Percentiles rank a stretch among this genome's conserved stretches.
Evolutionary conservation across 2,797 vertebrate genomes (phyloP).

Genomic region (Furcifer pardalis): DNA sequence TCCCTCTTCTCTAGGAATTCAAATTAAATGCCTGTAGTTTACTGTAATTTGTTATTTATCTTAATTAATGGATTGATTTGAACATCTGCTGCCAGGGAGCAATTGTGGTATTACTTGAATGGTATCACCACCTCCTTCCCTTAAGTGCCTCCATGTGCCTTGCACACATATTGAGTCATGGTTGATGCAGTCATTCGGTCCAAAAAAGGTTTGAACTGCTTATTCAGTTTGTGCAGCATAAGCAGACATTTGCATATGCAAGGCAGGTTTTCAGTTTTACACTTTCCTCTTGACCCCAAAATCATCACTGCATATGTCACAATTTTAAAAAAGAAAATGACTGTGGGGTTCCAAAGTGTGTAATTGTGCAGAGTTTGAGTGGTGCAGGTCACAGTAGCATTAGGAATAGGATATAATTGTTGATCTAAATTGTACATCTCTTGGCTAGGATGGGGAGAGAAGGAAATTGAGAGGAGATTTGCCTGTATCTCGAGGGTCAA

Average conservation of each 20-base stretch:
- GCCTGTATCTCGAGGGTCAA: too few relatives aligned
- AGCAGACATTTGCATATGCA: background rate
- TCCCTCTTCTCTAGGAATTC: background rate
- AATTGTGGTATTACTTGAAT: constrained; percentile 15
- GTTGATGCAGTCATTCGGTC: constrained; percentile 13
- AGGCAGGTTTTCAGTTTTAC: background rate
- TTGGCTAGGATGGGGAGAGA: too few relatives aligned
- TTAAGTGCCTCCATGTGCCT: constrained; percentile 12
- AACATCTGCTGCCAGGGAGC: constrained; percentile 20
- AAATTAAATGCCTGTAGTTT: constrained; percentile 10
- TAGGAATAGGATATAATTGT: too few relatives aligned
- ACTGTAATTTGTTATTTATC: constrained; percentile 35
- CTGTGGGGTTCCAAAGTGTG: too few relatives aligned
- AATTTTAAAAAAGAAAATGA: background rate
- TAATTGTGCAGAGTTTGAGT: too few relatives aligned
- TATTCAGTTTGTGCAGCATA: background rate
- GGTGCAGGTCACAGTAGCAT: too few relatives aligned
- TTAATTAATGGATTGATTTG: constrained; percentile 22
- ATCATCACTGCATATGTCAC: background rate
- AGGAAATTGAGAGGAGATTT: too few relatives aligned
- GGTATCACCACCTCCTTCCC: background rate
- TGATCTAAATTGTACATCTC: too few relatives aligned
- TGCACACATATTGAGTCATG: background rate
- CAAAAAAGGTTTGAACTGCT: background rate
- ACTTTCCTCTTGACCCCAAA: background rate